These are phyloP conservation scores for Torymus auratus DNA, from an alignment of 2,888 invertebrate species.

Conservation along the genomic window DNA sequence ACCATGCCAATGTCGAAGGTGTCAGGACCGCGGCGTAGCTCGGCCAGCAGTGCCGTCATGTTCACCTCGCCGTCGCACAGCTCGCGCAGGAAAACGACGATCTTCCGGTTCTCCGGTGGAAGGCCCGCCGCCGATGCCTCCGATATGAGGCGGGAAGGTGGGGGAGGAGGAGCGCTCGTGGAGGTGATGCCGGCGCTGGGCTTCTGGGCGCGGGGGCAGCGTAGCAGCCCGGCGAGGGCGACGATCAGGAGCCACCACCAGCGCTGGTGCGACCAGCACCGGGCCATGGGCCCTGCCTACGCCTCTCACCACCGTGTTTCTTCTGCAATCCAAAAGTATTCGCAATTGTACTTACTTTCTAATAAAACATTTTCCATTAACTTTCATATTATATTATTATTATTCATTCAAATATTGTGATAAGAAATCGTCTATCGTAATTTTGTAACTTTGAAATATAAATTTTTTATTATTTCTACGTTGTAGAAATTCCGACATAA, in stretches of 20 bases:
- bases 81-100: slow-evolving; percentile 71
- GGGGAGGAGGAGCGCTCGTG: not conserved
- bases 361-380: too few relatives aligned
- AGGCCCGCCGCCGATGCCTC: not conserved
- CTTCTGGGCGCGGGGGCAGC: slow-evolving; percentile 22
- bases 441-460: too few relatives aligned
- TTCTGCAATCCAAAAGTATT: slow-evolving; percentile 4
- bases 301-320: slow-evolving; percentile 47
- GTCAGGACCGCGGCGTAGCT: not conserved
- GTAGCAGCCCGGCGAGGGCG: slow-evolving; percentile 24
- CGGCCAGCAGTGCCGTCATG: slow-evolving; percentile 11
- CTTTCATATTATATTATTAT: too few relatives aligned
- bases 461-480: too few relatives aligned
- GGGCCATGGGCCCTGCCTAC: slow-evolving; percentile 73
- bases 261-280: slow-evolving; percentile 74
- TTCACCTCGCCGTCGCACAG: slow-evolving; percentile 64
- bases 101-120: slow-evolving; percentile 57
- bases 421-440: too few relatives aligned
- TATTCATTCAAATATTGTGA: too few relatives aligned
- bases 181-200: slow-evolving; percentile 13
- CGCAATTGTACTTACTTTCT: too few relatives aligned
- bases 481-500: too few relatives aligned
- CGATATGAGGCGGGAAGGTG: not conserved
- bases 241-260: slow-evolving; percentile 73
- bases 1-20: slow-evolving; percentile 35